These are phyloP conservation scores for Heliconius congener DNA, from an alignment of 1,140 invertebrate genomes.

Conservation along the genomic window DNA sequence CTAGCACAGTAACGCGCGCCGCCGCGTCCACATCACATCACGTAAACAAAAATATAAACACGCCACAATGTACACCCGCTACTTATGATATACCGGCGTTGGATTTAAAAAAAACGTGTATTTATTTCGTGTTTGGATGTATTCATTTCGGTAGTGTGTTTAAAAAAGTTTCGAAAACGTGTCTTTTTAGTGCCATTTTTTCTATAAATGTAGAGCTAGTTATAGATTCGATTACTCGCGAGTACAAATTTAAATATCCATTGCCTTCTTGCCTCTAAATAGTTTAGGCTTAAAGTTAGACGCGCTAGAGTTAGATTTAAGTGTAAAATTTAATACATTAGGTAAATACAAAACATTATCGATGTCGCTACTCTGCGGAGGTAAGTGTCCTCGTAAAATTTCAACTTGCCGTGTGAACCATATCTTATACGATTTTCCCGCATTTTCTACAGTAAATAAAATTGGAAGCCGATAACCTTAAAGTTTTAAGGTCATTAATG, in stretches of 20 bases:
- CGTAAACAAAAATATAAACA: constrained; percentile 68
- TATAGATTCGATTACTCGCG: constrained; percentile 64
- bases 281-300: constrained; percentile 68
- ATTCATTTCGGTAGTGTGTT: constrained; percentile 66
- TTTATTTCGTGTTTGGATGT: constrained; percentile 73
- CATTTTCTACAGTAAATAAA: constrained; percentile 20
- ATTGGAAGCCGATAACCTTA: constrained; percentile 19
- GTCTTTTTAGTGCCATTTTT: constrained; percentile 79
- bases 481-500: constrained; percentile 20
- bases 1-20: constrained; percentile 48
- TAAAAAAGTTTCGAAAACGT: constrained; percentile 53
- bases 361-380: constrained; percentile 77
- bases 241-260: constrained; percentile 78
- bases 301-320: constrained; percentile 57
- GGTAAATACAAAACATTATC: constrained; percentile 49
- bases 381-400: constrained; percentile 55
- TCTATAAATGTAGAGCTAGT: constrained; percentile 46
- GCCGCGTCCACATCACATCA: constrained; percentile 48
- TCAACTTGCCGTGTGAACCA: constrained; percentile 47
- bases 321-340: constrained; percentile 30
- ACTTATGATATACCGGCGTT: constrained; percentile 63
- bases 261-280: constrained; percentile 74
- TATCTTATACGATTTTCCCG: constrained; percentile 31
- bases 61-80: constrained; percentile 61
- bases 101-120: constrained; percentile 49